Conservation (phyloP, 2,797 vertebrate genomes). For the Buphagus erythrorhynchus region DNA sequence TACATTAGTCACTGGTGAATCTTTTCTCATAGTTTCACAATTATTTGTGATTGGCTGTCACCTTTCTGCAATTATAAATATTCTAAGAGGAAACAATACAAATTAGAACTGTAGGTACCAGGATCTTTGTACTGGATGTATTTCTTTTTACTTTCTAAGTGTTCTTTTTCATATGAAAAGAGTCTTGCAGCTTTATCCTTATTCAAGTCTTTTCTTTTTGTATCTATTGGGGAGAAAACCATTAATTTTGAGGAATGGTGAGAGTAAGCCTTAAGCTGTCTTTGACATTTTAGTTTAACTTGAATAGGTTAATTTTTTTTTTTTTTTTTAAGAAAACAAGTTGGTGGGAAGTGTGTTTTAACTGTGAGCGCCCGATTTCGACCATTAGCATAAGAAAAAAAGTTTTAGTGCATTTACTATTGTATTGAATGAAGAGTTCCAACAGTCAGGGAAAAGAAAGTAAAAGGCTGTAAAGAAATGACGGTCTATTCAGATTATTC, state of each 20-base stretch:
- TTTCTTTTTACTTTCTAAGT: slow-evolving; percentile 64
- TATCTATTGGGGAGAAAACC: slow-evolving; percentile 64
- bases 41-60: not conserved
- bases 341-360: slow-evolving; percentile 86
- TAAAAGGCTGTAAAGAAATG: slow-evolving; percentile 89
- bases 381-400: slow-evolving; percentile 97
- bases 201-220: slow-evolving; percentile 64
- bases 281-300: slow-evolving; percentile 75
- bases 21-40: not conserved
- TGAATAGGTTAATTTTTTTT: slow-evolving; percentile 67
- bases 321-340: slow-evolving; percentile 50
- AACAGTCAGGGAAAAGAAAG: slow-evolving; percentile 88
- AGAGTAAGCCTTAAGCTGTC: slow-evolving; percentile 64
- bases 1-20: not conserved
- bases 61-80: slow-evolving; percentile 34
- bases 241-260: slow-evolving; percentile 68
- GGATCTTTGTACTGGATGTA: slow-evolving; percentile 36
- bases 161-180: slow-evolving; percentile 70
- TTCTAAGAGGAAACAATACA: slow-evolving; percentile 32
- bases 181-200: slow-evolving; percentile 64
- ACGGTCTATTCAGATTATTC: slow-evolving; percentile 93
- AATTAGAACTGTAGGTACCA: slow-evolving; percentile 48
- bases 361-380: slow-evolving; percentile 83
- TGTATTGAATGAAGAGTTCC: slow-evolving; percentile 94
- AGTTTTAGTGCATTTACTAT: slow-evolving; percentile 95